phyloP scores from a whole-genome alignment of 1,140 invertebrate species.

The Thaumatotibia leucotreta region DNA sequence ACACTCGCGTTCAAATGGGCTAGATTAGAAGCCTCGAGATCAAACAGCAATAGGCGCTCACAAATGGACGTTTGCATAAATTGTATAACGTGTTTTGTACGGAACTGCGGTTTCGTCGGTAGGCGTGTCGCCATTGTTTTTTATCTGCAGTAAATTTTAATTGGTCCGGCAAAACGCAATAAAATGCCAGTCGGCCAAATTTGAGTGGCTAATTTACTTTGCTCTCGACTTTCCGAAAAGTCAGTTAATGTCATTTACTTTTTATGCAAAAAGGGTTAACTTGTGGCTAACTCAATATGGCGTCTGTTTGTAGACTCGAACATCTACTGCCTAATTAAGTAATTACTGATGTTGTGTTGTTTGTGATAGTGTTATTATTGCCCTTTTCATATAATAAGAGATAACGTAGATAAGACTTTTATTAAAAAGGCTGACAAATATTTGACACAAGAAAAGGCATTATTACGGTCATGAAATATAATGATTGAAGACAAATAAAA shows the following conservation, averaged over 20 bases:
- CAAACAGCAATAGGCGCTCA: constrained; percentile 21
- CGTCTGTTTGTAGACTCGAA: not conserved
- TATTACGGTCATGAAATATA: too few species aligned
- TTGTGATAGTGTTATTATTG: too few species aligned
- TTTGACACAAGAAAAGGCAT: too few species aligned
- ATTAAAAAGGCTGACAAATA: too few species aligned
- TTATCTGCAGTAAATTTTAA: constrained; percentile 31
- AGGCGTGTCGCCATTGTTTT: constrained; percentile 22
- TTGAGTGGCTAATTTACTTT: constrained; percentile 17
- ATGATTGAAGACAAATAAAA: too few species aligned
- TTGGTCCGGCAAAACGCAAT: constrained; percentile 22
- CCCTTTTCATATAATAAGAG: too few species aligned
- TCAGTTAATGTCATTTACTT: not conserved
- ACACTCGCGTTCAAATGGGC: not conserved
- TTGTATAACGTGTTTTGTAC: constrained; percentile 20
- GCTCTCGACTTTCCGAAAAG: constrained; percentile 2
- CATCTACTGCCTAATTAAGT: not conserved
- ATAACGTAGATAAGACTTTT: too few species aligned
- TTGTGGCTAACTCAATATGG: not conserved
- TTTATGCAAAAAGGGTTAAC: constrained; percentile 4
- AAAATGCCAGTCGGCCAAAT: constrained; percentile 7
- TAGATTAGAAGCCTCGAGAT: constrained; percentile 9
- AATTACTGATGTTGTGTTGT: too few species aligned
- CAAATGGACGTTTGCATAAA: constrained; percentile 25
- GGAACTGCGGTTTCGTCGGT: constrained; percentile 22